A percentile compares a stretch with the other conserved stretches of the same genome.
Conservation (phyloP, 1,140 invertebrate genomes). For the Saccostrea cuccullata region DNA sequence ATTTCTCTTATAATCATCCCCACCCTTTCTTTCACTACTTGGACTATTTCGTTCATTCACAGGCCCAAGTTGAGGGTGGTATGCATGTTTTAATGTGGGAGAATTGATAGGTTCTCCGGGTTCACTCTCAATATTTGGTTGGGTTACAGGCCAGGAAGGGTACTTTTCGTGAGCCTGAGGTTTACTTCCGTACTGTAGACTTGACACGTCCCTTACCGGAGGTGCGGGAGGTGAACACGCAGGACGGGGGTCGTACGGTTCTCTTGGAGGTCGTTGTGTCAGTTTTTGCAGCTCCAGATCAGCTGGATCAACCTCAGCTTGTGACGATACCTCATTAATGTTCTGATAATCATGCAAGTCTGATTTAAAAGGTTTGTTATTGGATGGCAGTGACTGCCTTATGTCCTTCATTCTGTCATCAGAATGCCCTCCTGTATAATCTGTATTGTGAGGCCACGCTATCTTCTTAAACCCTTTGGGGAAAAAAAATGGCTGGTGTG, state of each 20-base stretch:
- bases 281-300: constrained; percentile 46
- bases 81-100: constrained; percentile 58
- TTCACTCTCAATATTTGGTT: constrained; percentile 59
- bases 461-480: constrained; percentile 19
- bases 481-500: constrained; percentile 34
- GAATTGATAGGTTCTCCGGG: constrained; percentile 61
- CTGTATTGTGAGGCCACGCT: background rate
- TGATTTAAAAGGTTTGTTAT: constrained; percentile 35
- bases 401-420: background rate
- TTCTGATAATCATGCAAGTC: constrained; percentile 43
- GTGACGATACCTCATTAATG: constrained; percentile 41
- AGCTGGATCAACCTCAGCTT: constrained; percentile 49
- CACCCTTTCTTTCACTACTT: constrained; percentile 61
- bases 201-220: constrained; percentile 85
- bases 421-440: background rate
- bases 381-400: constrained; percentile 19
- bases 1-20: constrained; percentile 69
- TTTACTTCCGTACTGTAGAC: constrained; percentile 82
- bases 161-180: constrained; percentile 88
- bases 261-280: background rate
- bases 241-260: constrained; percentile 55
- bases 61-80: constrained; percentile 61
- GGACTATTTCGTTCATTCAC: constrained; percentile 64
- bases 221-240: constrained; percentile 65
- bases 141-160: constrained; percentile 86